Base-by-base conservation (phyloP, 2,797 vertebrate genomes). In the Clarias fuscus region DNA sequence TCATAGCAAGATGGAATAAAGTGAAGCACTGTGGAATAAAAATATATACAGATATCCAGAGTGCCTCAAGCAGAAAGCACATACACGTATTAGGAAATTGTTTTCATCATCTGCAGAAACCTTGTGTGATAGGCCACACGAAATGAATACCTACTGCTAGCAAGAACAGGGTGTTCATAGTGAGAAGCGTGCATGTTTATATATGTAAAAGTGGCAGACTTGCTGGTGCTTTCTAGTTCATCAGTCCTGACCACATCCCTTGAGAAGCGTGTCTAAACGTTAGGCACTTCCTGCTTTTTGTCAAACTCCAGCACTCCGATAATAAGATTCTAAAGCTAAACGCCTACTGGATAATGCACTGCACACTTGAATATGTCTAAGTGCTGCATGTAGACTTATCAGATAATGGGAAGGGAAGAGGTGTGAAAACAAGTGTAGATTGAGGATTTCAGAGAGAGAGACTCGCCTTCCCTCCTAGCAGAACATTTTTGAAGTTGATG, bases 401-500 rank as follows among this genome's bases (percentile, higher is more conserved):
- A 27, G 58, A 27, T 40, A 61, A 48, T 56, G 67, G 43, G 43
- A 65, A 37, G 53, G 43, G 10, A 20, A 62, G 79, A 84, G 53
- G 84, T 87, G 83, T 72, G 75, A 89, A 89, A 71, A 86, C 84
- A 88, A 33, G 30, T 43, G 59, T 67, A n/a, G 27, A 79, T 75
- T 64, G 59, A 33, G 73, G 82, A 65, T 77, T 84, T 81, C 22
- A 48, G 48, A 33, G 84, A 85, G 78, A 78, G 73, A 56, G 77
- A 61, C 78, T 76, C 78, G 76, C 33, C 8, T 77, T 88, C 59
- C 64, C 43, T 75, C 43, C 11, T 5, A 40, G 30, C 6, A 76
- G 59, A 84, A 90, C 81, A 84, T 84, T 68, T 65, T 37, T 18
- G 18, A 82, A 27, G 15, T 43, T 40, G 75, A 68, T 87, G 86